Conservation (phyloP, 2,888 invertebrate species). For the Phyllotreta cruciferae region DNA sequence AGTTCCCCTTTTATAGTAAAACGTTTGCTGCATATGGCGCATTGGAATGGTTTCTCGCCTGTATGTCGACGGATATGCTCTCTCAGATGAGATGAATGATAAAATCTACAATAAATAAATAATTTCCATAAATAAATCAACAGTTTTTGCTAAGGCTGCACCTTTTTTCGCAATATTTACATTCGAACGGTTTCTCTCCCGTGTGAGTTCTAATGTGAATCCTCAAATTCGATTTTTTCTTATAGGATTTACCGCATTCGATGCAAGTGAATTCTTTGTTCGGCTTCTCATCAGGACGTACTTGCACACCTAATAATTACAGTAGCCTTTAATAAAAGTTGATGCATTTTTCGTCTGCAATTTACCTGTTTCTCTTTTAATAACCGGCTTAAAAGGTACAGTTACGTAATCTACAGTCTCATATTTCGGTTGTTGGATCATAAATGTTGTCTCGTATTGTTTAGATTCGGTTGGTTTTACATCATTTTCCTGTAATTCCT, state of each 20-base stretch:
- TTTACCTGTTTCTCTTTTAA: conserved; percentile 52
- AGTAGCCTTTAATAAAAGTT: too few relatives aligned
- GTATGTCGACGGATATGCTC: conserved; percentile 58
- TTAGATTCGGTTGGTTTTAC: conserved; percentile 10
- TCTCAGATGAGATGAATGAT: conserved; percentile 57
- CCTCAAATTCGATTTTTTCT: conserved; percentile 57
- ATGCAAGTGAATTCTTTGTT: conserved; percentile 51
- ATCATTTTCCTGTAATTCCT: too few relatives aligned
- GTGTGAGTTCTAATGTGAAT: conserved; percentile 58
- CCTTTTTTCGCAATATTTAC: conserved; percentile 58
- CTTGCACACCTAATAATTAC: too few relatives aligned
- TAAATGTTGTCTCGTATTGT: conserved; percentile 18
- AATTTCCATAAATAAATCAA: neutral
- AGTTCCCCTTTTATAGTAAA: conserved; percentile 58
- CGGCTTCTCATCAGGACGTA: conserved; percentile 25
- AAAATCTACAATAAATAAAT: conserved; percentile 45
- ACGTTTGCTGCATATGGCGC: conserved; percentile 55
- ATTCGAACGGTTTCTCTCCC: conserved; percentile 58
- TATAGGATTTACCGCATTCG: conserved; percentile 55
- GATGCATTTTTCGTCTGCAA: conserved; percentile 47
- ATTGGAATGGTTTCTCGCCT: conserved; percentile 58
- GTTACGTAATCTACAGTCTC: conserved; percentile 11
- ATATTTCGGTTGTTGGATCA: conserved; percentile 13
- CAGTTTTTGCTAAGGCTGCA: conserved; percentile 1
- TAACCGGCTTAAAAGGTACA: conserved; percentile 43